Evolutionary conservation across 2,888 invertebrate species (phyloP), one percentile per base, ranked within the genome.

Genomic region (Argyra leucocephala): DNA sequence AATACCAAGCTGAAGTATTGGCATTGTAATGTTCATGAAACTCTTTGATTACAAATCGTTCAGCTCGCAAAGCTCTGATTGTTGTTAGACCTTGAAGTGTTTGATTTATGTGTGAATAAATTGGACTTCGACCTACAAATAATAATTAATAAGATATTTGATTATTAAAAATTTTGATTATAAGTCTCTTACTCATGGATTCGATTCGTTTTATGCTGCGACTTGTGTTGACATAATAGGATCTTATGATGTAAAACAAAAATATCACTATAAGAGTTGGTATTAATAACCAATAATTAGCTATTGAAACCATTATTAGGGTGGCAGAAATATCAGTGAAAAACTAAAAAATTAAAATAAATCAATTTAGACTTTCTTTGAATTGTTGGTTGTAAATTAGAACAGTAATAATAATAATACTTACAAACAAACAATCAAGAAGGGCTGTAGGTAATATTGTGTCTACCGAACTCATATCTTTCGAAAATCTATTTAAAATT

Each of bases 31-130:
- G 83, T 22, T 81, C 79, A 72, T 87, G 86, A 72, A 88, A 88
- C 71, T 87, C 86, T 59, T 77, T 76, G 31, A 83, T 82, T 65
- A 91, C 82, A 15, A 84, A 81, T n/a, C 82, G 77, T 75, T 88
- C 84, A 0, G 86, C 87, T 65, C 83, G 80, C 71, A 88, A 87
- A 0, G 90, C 88, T 70, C 91, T 81, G 23, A 93, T 88, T 0
- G 91, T 90, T 21, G 87, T 83, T 1, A 93, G 77, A 2, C 92
- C 92, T 74, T 89, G 85, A 57, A 93, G 81, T 0, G 89, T 86
- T 62, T 89, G 86, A 70, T 86, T 88, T 66, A 91, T 81, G 72
- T 91, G 88, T 3, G 86, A 85, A 74, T 89, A 90, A 3, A 93
- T 85, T 0, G 92, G 91, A 73, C 90, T 90, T 66, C 90, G 85